A percentile compares a stretch with the other conserved stretches of the same genome.
phyloP scores from a whole-genome alignment of 2,797 vertebrate genomes.

The Protonibea diacanthus region DNA sequence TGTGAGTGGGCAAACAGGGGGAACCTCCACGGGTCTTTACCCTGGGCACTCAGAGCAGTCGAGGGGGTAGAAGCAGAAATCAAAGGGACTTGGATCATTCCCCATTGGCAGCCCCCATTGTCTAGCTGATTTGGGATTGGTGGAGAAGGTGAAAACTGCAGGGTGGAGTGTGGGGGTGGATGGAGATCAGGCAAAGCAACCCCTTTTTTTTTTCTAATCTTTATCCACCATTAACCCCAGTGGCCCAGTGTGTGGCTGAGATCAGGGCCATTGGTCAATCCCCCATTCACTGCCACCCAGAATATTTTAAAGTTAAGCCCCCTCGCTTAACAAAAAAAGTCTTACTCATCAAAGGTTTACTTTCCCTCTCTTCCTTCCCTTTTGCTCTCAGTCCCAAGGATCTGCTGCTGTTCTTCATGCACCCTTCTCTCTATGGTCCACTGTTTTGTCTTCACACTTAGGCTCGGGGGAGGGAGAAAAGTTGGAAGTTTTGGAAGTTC shows the following conservation, averaged over 20 bases:
- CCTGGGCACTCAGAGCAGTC: constrained; percentile 76
- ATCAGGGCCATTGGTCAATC: constrained; percentile 90
- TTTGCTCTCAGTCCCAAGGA: constrained; percentile 66
- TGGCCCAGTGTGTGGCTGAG: constrained; percentile 85
- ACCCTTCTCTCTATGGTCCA: constrained; percentile 66
- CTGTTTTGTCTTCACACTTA: constrained; percentile 79
- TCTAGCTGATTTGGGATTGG: constrained; percentile 83
- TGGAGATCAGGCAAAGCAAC: constrained; percentile 81
- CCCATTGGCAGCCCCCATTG: constrained; percentile 84
- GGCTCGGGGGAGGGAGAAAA: constrained; percentile 29
- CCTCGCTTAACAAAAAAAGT: constrained; percentile 84
- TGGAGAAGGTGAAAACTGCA: constrained; percentile 69
- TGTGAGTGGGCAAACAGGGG: constrained; percentile 76
- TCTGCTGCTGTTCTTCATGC: constrained; percentile 60
- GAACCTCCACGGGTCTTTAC: constrained; percentile 86
- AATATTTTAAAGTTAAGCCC: constrained; percentile 90
- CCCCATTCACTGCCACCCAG: constrained; percentile 85
- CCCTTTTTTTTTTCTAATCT: constrained; percentile 82
- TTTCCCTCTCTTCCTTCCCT: constrained; percentile 62
- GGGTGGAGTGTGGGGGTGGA: constrained; percentile 74
- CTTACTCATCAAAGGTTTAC: constrained; percentile 85
- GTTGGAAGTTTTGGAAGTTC: constrained; percentile 72
- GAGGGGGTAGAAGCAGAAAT: constrained; percentile 80
- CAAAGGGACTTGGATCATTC: constrained; percentile 81
- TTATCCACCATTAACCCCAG: constrained; percentile 90